Evolutionary conservation across 2,113 vertebrate genomes (phyloP).

Genomic region (Eudyptes chrysolophus): DNA sequence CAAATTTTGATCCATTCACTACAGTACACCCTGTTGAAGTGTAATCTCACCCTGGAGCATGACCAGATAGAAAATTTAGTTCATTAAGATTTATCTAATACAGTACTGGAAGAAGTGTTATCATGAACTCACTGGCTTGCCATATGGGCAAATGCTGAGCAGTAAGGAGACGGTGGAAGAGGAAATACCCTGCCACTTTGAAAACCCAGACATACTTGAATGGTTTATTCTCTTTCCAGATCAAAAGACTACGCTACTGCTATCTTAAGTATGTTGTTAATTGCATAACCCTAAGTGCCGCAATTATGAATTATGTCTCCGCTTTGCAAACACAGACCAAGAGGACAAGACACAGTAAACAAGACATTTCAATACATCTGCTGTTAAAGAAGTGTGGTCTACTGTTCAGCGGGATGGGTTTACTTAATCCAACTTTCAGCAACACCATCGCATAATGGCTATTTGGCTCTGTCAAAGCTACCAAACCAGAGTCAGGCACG

Average conservation of each 20-base stretch:
- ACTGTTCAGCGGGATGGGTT: not conserved
- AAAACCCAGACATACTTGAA: not conserved
- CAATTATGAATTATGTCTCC: not conserved
- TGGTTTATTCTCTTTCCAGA: slow-evolving; percentile 11
- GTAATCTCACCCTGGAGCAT: not conserved
- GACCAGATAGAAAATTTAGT: not conserved
- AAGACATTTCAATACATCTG: not conserved
- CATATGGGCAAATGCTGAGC: not conserved
- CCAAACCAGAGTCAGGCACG: not conserved
- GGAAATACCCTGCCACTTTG: not conserved
- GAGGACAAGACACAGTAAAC: not conserved
- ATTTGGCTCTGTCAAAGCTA: not conserved
- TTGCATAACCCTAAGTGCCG: not conserved
- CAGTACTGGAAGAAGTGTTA: not conserved
- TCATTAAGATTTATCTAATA: not conserved
- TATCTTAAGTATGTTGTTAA: not conserved
- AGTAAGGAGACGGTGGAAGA: slow-evolving; percentile 18
- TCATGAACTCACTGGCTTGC: not conserved
- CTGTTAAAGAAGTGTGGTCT: not conserved
- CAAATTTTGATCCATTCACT: not conserved
- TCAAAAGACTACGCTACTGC: not conserved
- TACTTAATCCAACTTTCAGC: not conserved
- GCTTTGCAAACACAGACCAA: not conserved
- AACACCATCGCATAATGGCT: not conserved
- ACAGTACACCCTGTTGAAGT: not conserved